These are phyloP conservation scores for Macroglossus sobrinus DNA, from an alignment of 2,113 vertebrate species.

Conservation along the genomic window DNA sequence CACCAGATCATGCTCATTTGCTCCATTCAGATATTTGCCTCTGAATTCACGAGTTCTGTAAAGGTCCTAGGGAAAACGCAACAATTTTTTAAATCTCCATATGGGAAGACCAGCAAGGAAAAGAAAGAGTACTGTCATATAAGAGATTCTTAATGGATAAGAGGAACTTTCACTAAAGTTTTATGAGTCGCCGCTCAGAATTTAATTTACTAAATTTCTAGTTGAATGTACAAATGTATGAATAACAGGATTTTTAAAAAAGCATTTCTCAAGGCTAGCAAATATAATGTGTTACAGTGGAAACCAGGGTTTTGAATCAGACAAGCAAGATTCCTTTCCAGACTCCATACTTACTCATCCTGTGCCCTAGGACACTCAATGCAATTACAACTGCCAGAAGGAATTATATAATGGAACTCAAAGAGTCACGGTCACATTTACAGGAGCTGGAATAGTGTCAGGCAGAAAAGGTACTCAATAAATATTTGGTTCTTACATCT, in stretches of 20 bases:
- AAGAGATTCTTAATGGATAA: background rate
- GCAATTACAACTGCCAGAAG: background rate
- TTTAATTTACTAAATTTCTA: background rate
- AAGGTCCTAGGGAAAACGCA: background rate
- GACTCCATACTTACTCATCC: background rate
- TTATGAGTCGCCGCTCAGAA: background rate
- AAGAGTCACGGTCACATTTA: background rate
- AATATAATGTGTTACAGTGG: background rate
- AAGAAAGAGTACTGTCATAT: background rate
- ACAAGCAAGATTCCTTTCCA: background rate
- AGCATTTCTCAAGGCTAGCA: background rate
- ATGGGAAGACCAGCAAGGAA: background rate
- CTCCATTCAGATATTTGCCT: background rate
- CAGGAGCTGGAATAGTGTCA: background rate
- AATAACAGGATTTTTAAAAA: background rate
- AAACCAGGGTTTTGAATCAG: background rate
- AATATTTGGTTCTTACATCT: background rate
- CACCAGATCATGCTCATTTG: background rate
- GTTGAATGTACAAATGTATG: background rate
- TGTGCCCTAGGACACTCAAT: background rate
- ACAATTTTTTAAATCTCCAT: background rate
- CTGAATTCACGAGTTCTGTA: background rate
- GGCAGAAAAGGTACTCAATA: background rate
- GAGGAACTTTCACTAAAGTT: background rate
- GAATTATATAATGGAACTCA: background rate